These are phyloP conservation scores for Sepiola atlantica DNA, from an alignment of 2,888 invertebrate species.

Conservation along the genomic window DNA sequence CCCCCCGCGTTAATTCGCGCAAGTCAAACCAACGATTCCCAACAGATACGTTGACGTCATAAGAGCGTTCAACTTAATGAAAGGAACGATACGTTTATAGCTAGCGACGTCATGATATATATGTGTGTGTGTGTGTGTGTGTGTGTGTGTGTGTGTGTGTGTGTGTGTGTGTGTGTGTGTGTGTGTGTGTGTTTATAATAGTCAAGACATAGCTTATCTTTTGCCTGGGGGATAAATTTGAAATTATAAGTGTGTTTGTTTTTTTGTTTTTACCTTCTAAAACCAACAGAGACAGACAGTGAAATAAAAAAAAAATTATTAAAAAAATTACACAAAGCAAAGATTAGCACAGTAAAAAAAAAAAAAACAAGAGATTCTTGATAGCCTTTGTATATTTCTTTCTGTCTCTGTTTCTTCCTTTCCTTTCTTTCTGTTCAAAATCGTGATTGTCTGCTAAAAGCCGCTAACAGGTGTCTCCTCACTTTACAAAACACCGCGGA, in stretches of 20 bases:
- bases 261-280: background rate
- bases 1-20: no score
- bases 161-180: no score
- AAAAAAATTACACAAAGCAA: background rate
- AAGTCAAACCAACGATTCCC: no score
- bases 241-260: background rate
- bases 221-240: background rate
- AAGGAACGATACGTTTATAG: no score
- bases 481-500: slow-evolving; percentile 32
- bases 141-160: no score
- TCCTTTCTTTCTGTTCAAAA: background rate
- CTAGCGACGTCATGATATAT: no score
- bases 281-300: background rate
- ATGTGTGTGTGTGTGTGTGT: no score
- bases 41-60: no score
- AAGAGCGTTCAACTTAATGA: no score
- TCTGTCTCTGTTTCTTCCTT: background rate
- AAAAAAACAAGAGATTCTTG: background rate
- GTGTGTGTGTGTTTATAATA: no score
- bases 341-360: background rate
- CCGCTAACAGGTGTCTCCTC: slow-evolving; percentile 3
- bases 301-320: background rate
- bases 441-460: slow-evolving; percentile 32
- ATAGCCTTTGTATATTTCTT: no score
- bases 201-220: background rate